A percentile compares a stretch with the other conserved stretches of the same genome.
Conservation (phyloP, 1,140 invertebrate species). For the Panagrolaimus sp. region DNA sequence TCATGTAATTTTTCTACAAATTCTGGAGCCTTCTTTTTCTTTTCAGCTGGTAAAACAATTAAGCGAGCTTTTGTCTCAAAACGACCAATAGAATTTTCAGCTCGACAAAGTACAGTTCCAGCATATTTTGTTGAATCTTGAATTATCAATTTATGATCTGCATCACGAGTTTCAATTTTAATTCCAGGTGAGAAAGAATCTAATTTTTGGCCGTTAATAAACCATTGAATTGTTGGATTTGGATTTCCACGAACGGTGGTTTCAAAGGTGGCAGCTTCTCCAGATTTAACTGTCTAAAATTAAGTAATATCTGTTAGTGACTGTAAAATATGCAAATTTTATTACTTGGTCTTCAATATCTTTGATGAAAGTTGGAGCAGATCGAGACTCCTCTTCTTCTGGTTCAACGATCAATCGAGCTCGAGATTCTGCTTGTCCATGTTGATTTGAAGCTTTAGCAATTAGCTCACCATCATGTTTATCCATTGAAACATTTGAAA, state of each 20-base stretch:
- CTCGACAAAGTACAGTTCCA: slow-evolving; percentile 54
- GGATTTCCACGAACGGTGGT: slow-evolving; percentile 53
- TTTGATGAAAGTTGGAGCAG: slow-evolving; percentile 56
- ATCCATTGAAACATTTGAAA: slow-evolving; percentile 43
- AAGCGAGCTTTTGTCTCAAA: slow-evolving; percentile 56
- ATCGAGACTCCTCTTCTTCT: slow-evolving; percentile 49
- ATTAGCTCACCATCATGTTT: slow-evolving; percentile 53
- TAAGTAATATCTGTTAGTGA: background rate
- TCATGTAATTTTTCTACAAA: slow-evolving; percentile 50
- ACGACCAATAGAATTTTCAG: slow-evolving; percentile 51
- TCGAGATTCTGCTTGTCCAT: slow-evolving; percentile 50
- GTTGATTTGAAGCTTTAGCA: slow-evolving; percentile 45
- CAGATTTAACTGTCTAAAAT: slow-evolving; percentile 52
- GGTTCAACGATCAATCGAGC: slow-evolving; percentile 52
- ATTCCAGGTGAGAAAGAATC: slow-evolving; percentile 39
- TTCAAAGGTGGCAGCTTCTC: slow-evolving; percentile 51
- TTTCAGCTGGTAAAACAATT: slow-evolving; percentile 50
- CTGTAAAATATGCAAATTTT: background rate
- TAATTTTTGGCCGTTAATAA: slow-evolving; percentile 48
- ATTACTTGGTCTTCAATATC: slow-evolving; percentile 56
- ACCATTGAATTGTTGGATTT: slow-evolving; percentile 51
- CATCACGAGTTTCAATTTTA: slow-evolving; percentile 39
- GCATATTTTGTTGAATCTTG: slow-evolving; percentile 47
- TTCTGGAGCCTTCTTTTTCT: slow-evolving; percentile 52
- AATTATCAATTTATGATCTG: slow-evolving; percentile 52